Percentiles rank a stretch among this genome's conserved stretches.
These are phyloP conservation scores for Ormyrus labotus DNA, from an alignment of 2,888 invertebrate species.

Conservation along the genomic window DNA sequence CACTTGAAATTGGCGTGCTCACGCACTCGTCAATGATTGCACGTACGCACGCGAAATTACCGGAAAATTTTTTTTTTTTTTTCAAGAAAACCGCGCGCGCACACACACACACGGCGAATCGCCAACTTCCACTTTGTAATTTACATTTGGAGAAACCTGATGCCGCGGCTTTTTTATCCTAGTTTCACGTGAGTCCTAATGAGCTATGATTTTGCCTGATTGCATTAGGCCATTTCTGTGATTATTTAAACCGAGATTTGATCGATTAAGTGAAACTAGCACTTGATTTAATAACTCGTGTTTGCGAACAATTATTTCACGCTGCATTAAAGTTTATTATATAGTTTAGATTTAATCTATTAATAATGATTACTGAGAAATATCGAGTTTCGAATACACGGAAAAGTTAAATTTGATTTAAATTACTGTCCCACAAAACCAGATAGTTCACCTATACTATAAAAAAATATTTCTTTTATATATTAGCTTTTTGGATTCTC, in stretches of 20 bases:
- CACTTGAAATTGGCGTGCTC: background rate
- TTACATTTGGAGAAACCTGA: conserved; percentile 16
- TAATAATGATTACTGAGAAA: too few relatives aligned
- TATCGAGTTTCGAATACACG: too few relatives aligned
- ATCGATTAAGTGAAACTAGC: too few relatives aligned
- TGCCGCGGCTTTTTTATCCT: background rate
- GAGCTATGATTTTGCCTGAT: conserved; percentile 14
- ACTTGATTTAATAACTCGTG: too few relatives aligned
- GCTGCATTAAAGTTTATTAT: too few relatives aligned
- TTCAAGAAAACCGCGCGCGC: background rate
- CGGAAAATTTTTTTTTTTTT: conserved; percentile 12
- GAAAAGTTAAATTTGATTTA: too few relatives aligned
- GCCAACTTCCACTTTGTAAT: background rate
- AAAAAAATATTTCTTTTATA: too few relatives aligned
- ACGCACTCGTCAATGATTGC: background rate
- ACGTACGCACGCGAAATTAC: conserved; percentile 1
- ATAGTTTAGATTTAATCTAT: too few relatives aligned
- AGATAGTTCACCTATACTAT: too few relatives aligned
- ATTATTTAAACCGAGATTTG: background rate
- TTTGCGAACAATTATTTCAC: too few relatives aligned
- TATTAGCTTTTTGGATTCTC: too few relatives aligned
- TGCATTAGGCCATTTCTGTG: background rate
- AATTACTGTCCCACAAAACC: too few relatives aligned
- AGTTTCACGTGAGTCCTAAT: background rate
- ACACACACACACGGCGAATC: background rate